Evolutionary conservation across 2,888 invertebrate species (phyloP).

Genomic region (Temnothorax rugatulus): DNA sequence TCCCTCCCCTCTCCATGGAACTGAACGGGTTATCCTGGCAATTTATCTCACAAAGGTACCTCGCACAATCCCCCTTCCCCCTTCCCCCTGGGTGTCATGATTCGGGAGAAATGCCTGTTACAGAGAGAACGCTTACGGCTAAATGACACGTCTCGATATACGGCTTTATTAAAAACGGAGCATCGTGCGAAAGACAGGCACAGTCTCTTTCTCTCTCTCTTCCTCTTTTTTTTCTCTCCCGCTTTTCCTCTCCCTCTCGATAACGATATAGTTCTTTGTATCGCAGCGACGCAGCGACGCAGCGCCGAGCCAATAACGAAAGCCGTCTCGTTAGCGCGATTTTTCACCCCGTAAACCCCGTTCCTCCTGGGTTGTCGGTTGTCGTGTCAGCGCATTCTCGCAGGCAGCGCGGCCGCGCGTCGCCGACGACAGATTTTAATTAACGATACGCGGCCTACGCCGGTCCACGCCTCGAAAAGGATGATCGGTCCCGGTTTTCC

Average conservation of each 20-base stretch:
- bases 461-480: conserved; percentile 29
- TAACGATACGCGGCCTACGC: conserved; percentile 67
- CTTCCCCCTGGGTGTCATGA: background rate
- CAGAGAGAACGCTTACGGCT: background rate
- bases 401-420: conserved; percentile 17
- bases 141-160: conserved; percentile 48
- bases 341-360: conserved; percentile 68
- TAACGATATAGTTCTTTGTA: conserved; percentile 75
- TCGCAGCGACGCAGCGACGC: conserved; percentile 37
- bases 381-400: conserved; percentile 55
- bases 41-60: conserved; percentile 13
- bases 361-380: conserved; percentile 43
- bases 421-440: conserved; percentile 74
- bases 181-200: conserved; percentile 59
- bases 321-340: conserved; percentile 76
- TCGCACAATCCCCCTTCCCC: background rate
- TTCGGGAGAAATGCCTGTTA: conserved; percentile 25
- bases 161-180: conserved; percentile 69
- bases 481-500: conserved; percentile 36
- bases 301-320: conserved; percentile 70
- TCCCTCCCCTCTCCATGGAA: background rate
- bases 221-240: background rate
- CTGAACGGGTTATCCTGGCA: background rate
- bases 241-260: conserved; percentile 53
- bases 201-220: conserved; percentile 2